phyloP scores from a whole-genome alignment of 2,888 invertebrate genomes.

The Orchesellides sinensis region DNA sequence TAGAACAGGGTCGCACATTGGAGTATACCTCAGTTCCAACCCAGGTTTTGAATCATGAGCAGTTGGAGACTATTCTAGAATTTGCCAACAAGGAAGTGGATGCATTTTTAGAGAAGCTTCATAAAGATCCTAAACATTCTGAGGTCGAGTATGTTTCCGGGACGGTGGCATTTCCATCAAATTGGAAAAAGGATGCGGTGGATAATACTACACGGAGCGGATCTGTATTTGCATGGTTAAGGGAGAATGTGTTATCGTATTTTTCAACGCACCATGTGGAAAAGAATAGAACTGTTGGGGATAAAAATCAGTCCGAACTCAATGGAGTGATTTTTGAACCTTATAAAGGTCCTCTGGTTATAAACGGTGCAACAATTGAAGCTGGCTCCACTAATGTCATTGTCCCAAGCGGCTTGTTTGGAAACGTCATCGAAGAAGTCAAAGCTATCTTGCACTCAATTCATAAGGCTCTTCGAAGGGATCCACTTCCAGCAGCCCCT shows the following conservation, averaged over 20 bases:
- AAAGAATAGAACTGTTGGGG: background rate
- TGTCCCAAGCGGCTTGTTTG: background rate
- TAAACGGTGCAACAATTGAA: constrained; percentile 46
- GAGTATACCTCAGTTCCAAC: background rate
- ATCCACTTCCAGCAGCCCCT: background rate
- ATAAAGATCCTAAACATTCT: background rate
- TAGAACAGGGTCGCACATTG: background rate
- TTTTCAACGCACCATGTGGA: too few relatives aligned
- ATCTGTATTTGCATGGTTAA: background rate
- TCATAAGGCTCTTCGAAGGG: constrained; percentile 9
- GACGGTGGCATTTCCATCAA: constrained; percentile 6
- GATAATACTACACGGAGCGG: too few relatives aligned
- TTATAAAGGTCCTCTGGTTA: constrained; percentile 43
- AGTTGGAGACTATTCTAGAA: constrained; percentile 28
- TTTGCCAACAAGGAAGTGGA: constrained; percentile 5
- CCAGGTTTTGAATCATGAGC: background rate
- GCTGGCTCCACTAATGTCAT: constrained; percentile 16
- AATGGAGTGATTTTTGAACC: constrained; percentile 28
- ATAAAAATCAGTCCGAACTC: too few relatives aligned
- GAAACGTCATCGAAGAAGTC: constrained; percentile 41
- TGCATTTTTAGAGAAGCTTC: constrained; percentile 1
- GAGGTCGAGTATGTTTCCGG: constrained; percentile 37
- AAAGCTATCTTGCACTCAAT: constrained; percentile 33
- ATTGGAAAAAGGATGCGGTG: background rate
- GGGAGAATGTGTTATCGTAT: too few relatives aligned